These are phyloP conservation scores for Mythimna pallens DNA, from an alignment of 2,888 invertebrate genomes.

Conservation along the genomic window DNA sequence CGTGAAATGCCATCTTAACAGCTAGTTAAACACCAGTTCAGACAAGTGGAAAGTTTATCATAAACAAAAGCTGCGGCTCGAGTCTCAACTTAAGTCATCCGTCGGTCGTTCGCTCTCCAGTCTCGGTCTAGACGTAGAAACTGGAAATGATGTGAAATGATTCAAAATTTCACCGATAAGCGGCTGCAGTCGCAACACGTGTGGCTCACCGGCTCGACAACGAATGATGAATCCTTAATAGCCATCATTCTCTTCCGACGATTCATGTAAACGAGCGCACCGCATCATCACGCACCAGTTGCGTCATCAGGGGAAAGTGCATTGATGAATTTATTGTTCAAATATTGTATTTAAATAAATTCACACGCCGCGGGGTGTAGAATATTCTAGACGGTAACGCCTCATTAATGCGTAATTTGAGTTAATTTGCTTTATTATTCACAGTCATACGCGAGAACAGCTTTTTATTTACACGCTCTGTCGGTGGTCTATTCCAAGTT, in stretches of 20 bases:
- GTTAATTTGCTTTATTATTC: constrained; percentile 38
- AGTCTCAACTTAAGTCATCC: constrained; percentile 11
- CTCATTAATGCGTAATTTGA: constrained; percentile 11
- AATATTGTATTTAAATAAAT: constrained; percentile 66
- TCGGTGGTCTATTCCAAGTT: not conserved
- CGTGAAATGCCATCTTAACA: constrained; percentile 15
- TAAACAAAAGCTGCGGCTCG: constrained; percentile 51
- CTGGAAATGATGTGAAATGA: constrained; percentile 64
- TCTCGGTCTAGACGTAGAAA: constrained; percentile 64
- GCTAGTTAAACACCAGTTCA: constrained; percentile 20
- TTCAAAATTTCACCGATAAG: constrained; percentile 69
- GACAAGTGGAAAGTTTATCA: constrained; percentile 50
- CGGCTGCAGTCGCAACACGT: constrained; percentile 66
- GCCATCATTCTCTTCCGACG: constrained; percentile 75
- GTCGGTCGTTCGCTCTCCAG: constrained; percentile 41
- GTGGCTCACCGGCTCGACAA: constrained; percentile 48
- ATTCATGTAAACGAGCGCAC: constrained; percentile 81
- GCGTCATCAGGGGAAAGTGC: constrained; percentile 85
- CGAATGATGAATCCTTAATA: constrained; percentile 79
- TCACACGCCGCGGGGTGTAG: constrained; percentile 49
- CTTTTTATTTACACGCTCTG: constrained; percentile 11
- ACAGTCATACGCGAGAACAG: constrained; percentile 28
- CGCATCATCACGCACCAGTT: constrained; percentile 81
- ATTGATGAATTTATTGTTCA: constrained; percentile 77
- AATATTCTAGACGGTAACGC: constrained; percentile 45